These are phyloP conservation scores for Caenorhabditis doughertyi DNA, from an alignment of 2,888 invertebrate species.

Conservation along the genomic window DNA sequence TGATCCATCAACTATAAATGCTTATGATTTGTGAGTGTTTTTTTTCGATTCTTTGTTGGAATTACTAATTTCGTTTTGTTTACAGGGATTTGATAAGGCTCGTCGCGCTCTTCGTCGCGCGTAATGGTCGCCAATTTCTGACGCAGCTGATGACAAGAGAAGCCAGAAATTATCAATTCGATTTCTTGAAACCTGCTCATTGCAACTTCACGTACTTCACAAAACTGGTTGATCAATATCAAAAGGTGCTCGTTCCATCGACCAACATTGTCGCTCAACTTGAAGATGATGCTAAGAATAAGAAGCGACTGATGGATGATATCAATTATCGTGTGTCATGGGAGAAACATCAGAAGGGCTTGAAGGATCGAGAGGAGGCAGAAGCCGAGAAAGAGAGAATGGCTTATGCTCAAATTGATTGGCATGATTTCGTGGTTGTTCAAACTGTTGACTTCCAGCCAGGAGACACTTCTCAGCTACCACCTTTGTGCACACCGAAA, in stretches of 20 bases:
- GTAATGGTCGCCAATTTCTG: constrained; percentile 97
- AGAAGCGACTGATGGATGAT: constrained; percentile 75
- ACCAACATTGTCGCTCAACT: constrained; percentile 85
- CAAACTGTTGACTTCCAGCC: constrained; percentile 99
- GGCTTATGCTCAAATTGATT: constrained; percentile 96
- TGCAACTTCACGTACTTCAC: constrained; percentile 99
- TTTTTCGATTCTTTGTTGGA: not conserved
- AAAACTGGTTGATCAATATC: constrained; percentile 97
- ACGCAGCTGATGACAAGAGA: constrained; percentile 99
- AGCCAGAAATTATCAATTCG: constrained; percentile 95
- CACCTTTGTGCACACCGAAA: constrained; percentile 85
- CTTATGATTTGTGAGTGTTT: constrained; percentile 89
- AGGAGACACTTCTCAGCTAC: constrained; percentile 89
- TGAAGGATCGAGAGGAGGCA: constrained; percentile 94
- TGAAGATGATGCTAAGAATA: constrained; percentile 73
- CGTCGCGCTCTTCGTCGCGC: constrained; percentile 98
- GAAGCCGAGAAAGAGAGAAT: constrained; percentile 92
- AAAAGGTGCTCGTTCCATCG: constrained; percentile 95
- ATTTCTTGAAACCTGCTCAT: constrained; percentile 98
- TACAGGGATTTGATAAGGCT: constrained; percentile 94
- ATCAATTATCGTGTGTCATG: constrained; percentile 92
- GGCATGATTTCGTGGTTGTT: constrained; percentile 99
- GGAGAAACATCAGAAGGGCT: constrained; percentile 95
- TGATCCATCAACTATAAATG: constrained; percentile 98
- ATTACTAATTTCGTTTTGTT: not conserved